These are phyloP conservation scores for Aspidapion aeneum DNA, from an alignment of 2,888 invertebrate species.

Conservation along the genomic window DNA sequence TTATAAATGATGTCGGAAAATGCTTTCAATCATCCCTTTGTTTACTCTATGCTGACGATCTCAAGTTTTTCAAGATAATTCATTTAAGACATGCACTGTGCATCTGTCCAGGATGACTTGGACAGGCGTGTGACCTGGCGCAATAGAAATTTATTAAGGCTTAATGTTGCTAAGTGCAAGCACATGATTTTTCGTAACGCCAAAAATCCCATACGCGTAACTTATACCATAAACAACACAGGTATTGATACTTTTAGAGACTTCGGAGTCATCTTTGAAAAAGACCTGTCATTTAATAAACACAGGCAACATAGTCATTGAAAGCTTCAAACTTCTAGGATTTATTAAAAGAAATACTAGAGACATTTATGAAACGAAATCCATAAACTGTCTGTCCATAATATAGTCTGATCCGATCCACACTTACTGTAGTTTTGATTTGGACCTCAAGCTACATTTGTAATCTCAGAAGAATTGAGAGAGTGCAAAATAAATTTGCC, in stretches of 20 bases:
- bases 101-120: too few relatives aligned
- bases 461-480: background rate
- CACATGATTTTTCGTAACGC: background rate
- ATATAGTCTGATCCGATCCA: background rate
- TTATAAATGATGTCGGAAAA: too few relatives aligned
- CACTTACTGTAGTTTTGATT: background rate
- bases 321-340: background rate
- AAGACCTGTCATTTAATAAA: background rate
- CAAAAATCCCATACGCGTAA: background rate
- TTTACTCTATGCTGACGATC: too few relatives aligned
- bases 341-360: background rate
- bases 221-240: background rate
- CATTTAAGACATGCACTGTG: too few relatives aligned
- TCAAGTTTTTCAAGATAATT: too few relatives aligned
- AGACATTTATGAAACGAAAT: background rate
- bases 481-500: background rate
- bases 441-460: background rate
- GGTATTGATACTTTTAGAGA: background rate
- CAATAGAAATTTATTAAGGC: background rate
- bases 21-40: too few relatives aligned
- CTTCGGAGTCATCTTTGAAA: background rate
- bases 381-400: background rate
- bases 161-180: background rate
- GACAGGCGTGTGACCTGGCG: too few relatives aligned
- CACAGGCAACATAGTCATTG: too few relatives aligned